phyloP scores from a whole-genome alignment of 2,797 vertebrate genomes.

The Centroberyx gerrardi region DNA sequence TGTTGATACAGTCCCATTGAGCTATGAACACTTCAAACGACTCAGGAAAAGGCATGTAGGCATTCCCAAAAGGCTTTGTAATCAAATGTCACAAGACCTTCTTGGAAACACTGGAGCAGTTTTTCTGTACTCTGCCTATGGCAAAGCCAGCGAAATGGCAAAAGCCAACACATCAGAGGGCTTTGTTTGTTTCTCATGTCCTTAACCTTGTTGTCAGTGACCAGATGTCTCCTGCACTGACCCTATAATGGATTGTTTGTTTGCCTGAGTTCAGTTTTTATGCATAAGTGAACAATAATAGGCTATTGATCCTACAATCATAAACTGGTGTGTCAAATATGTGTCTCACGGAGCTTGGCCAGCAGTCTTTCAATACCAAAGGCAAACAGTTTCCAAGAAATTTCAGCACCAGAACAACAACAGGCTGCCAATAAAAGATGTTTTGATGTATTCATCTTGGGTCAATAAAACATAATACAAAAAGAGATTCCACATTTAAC shows the following conservation, averaged over 20 bases:
- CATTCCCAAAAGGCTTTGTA: slow-evolving; percentile 63
- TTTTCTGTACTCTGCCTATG: slow-evolving; percentile 37
- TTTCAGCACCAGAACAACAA: neutral
- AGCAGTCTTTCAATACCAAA: slow-evolving; percentile 3
- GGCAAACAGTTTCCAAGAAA: slow-evolving; percentile 20
- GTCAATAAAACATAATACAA: neutral
- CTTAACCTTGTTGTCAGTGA: slow-evolving; percentile 48
- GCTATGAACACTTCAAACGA: slow-evolving; percentile 70
- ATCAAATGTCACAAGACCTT: slow-evolving; percentile 77
- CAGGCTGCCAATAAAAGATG: neutral
- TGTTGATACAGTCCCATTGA: slow-evolving; percentile 66
- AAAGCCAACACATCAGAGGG: slow-evolving; percentile 53
- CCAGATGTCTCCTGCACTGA: slow-evolving; percentile 27
- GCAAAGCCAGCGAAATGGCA: slow-evolving; percentile 58
- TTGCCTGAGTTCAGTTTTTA: slow-evolving; percentile 39
- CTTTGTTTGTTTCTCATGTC: slow-evolving; percentile 44
- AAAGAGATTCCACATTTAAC: neutral
- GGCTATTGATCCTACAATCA: slow-evolving; percentile 46
- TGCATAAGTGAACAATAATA: slow-evolving; percentile 56
- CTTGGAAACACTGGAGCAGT: slow-evolving; percentile 57
- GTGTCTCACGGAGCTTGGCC: slow-evolving; percentile 5
- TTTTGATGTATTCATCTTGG: neutral
- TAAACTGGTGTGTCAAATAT: slow-evolving; percentile 40
- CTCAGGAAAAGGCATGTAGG: slow-evolving; percentile 54
- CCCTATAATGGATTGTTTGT: slow-evolving; percentile 41